Evolutionary conservation across 2,797 vertebrate genomes (phyloP), one percentile per base, ranked within the genome.

Genomic region (Pagetopsis macropterus): DNA sequence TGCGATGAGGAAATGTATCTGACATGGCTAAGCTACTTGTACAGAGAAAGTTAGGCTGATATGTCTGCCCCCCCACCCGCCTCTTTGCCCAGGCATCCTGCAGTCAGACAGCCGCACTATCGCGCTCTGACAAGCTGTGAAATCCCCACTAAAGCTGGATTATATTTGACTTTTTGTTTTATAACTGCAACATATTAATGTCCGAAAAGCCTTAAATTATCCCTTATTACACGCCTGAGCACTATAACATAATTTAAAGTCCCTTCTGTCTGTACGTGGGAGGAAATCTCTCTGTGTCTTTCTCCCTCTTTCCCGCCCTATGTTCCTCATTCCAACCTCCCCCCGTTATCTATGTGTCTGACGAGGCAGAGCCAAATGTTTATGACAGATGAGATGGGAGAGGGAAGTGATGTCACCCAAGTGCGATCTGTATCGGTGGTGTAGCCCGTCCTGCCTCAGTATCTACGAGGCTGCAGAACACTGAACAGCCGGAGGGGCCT

Each of bases 401-500:
- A 79, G 82, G 84, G 84, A 89, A 86, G 90, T 95, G 94, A 95
- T 94, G 90, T 96, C 94, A 95, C 88, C 80, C 89, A 52, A 31
- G 54, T 81, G 82, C 90, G 95, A 93, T 94, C 90, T 89, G 75
- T 84, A 87, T 90, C 82, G 84, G 79, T 37, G 19, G 70, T 21
- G 69, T 63, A 82, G 87, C 82, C 74, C 83, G 84, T 91, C 90
- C 67, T 85, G 89, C 85, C 86, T 90, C 81, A 73, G 72, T 93
- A 74, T 96, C 88, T 93, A 69, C 79, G 78, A 78, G 76, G 75
- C 83, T 78, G 72, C 65, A 65, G 69, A 87, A 81, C 69, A 46
- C 54, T 55, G 77, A 74, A 72, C 68, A 86, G 80, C 86, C 82
- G 66, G 65, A 81, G 83, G 87, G 77, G 67, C 76, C 86, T 44